Evolutionary conservation across 2,797 vertebrate genomes (phyloP).

Genomic region (Allobates femoralis): DNA sequence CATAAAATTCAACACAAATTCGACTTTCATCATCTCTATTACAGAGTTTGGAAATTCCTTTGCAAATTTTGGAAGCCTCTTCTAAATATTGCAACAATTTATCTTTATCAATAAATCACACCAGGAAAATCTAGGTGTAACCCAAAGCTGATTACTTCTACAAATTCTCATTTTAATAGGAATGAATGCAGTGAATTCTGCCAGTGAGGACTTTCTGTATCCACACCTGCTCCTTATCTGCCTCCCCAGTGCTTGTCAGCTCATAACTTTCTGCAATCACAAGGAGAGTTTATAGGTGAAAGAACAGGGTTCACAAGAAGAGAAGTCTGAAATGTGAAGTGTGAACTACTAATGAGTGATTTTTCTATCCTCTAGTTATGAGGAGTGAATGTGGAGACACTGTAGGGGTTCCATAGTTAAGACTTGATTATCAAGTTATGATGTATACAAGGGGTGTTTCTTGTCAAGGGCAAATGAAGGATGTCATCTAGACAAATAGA

Average conservation of each 20-base stretch:
- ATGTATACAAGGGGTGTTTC: not conserved
- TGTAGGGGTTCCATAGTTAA: not conserved
- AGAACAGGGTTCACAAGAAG: not conserved
- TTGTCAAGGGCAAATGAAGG: not conserved
- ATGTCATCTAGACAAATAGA: not conserved
- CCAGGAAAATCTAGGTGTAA: not conserved
- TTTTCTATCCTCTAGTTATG: not conserved
- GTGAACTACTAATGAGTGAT: not conserved
- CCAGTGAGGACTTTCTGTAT: not conserved
- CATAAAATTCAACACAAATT: too few species aligned
- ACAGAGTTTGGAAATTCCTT: too few species aligned
- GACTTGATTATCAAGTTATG: not conserved
- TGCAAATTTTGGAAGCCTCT: too few species aligned
- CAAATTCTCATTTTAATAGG: not conserved
- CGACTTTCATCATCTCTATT: too few species aligned
- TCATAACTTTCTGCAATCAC: conserved; percentile 4
- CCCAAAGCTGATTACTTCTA: not conserved
- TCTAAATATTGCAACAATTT: too few species aligned
- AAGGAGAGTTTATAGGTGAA: conserved; percentile 27
- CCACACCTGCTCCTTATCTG: not conserved
- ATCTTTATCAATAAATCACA: not conserved
- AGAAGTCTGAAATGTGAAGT: not conserved
- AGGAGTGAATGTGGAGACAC: not conserved
- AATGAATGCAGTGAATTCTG: not conserved
- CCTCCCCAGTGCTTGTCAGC: not conserved